A percentile compares a stretch with the other conserved stretches of the same genome.
Conservation (phyloP, 2,888 invertebrate species). For the Bembecia ichneumoniformis region DNA sequence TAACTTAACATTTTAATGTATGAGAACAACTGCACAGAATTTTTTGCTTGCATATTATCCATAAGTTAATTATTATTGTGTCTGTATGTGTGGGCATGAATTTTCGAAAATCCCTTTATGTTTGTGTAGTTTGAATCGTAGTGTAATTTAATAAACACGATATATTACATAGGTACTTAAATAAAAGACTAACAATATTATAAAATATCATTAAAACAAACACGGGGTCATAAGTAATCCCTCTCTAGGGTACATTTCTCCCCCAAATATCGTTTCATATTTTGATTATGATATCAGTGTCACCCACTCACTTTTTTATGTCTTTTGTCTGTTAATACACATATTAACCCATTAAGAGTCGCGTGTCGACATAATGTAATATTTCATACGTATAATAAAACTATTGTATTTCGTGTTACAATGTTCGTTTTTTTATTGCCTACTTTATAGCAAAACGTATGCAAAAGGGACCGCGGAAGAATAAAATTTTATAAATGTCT, state of each 20-base stretch:
- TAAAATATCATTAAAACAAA: slow-evolving; percentile 47
- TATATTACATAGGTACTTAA: background rate
- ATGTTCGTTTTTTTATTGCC: slow-evolving; percentile 25
- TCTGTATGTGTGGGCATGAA: too few species aligned
- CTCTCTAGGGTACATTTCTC: slow-evolving; percentile 35
- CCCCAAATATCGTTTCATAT: slow-evolving; percentile 64
- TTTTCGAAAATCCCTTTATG: too few species aligned
- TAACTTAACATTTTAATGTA: too few species aligned
- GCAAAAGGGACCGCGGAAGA: background rate
- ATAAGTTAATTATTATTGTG: too few species aligned
- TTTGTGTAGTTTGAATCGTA: too few species aligned
- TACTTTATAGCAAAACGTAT: background rate
- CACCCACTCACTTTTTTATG: slow-evolving; percentile 53
- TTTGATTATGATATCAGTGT: slow-evolving; percentile 71
- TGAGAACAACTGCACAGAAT: too few species aligned
- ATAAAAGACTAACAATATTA: slow-evolving; percentile 33
- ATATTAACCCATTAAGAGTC: slow-evolving; percentile 67
- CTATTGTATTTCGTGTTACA: slow-evolving; percentile 37
- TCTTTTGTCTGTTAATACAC: slow-evolving; percentile 63
- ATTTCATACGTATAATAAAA: slow-evolving; percentile 56
- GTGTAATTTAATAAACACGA: too few species aligned
- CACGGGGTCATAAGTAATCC: slow-evolving; percentile 33
- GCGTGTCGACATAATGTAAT: slow-evolving; percentile 56
- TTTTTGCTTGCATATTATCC: too few species aligned
- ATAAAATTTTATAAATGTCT: too few species aligned